Base-by-base conservation (phyloP, 2,797 vertebrate genomes). In the Liparis tanakae region DNA sequence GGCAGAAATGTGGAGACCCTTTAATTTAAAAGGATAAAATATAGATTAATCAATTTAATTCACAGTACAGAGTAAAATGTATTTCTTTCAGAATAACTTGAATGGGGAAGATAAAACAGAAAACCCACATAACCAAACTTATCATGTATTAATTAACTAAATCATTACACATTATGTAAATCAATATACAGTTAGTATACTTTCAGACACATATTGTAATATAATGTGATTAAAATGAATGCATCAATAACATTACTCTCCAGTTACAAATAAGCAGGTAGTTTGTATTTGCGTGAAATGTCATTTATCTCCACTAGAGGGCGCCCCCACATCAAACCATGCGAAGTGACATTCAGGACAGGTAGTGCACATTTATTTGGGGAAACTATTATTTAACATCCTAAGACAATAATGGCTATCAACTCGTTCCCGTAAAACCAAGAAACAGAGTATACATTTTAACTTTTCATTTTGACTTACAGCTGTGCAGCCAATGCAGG, bases 251-350 rank as follows among this genome's bases (percentile, higher is more conserved):
- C 34, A 25, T 53, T 10, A 10, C 10, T 56, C 41, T 34, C 1
- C 14, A 20, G 1, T 8, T 57, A 7, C 41, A 55, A 18, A 43
- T 18, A 57, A 48, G 61, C 5, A 14, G 22, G 18, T 30, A 20
- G 10, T 4, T 15, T 53, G 15, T 37, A 10, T 57, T 37, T 60
- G 18, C 44, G 3, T 64, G 39, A 48, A 54, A 56, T 72, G 1
- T 10, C 53, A 0, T 6, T 25, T 43, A 17, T 8, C 8, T 46
- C 82, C 92, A 92, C 79, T 72, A 88, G 91, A 74, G 61, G 83
- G 62, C 22, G 53, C 48, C 48, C 70, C 54, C 3, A 51, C 62
- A 79, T 55, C 37, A 79, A 22, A 75, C 71, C 36, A 51, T 58
- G 50, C 5, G 25, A 22, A 25, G 17, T 15, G 1, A 62, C 20